A percentile compares a stretch with the other conserved stretches of the same genome.
Conservation (phyloP, 2,797 vertebrate genomes). For the Hypotaenidia philippensis region DNA sequence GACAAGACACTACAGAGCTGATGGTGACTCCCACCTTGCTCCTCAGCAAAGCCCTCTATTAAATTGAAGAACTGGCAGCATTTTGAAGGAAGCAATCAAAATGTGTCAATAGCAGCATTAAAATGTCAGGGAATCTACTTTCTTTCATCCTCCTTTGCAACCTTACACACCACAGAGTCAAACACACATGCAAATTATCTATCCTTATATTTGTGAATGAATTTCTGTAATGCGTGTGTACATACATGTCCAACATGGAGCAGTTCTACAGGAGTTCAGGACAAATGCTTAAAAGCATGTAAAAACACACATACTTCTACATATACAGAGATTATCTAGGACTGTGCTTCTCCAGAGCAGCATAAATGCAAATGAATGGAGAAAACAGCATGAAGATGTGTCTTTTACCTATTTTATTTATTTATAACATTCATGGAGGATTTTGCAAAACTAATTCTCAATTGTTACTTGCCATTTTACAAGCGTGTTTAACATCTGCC, state of each 20-base stretch:
- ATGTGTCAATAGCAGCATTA: background rate
- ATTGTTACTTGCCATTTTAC: background rate
- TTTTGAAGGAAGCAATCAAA: background rate
- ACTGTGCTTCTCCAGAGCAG: background rate
- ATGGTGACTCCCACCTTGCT: background rate
- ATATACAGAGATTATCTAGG: background rate
- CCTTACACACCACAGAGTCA: background rate
- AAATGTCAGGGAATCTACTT: background rate
- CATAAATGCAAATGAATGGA: background rate
- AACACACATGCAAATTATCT: background rate
- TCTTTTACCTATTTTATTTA: background rate
- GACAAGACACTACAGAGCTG: background rate
- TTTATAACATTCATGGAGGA: background rate
- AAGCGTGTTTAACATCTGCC: slow-evolving; percentile 38
- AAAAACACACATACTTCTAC: background rate
- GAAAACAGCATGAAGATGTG: background rate
- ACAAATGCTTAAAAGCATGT: background rate
- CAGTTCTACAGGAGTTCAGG: background rate
- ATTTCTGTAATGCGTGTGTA: background rate
- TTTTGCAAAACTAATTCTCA: slow-evolving; percentile 1
- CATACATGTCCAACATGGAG: background rate
- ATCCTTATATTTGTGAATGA: background rate
- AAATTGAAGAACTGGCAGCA: background rate
- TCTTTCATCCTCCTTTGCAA: background rate
- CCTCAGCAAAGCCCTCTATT: background rate